These are phyloP conservation scores for Nyctibius grandis DNA, from an alignment of 2,797 vertebrate genomes.

Conservation along the genomic window DNA sequence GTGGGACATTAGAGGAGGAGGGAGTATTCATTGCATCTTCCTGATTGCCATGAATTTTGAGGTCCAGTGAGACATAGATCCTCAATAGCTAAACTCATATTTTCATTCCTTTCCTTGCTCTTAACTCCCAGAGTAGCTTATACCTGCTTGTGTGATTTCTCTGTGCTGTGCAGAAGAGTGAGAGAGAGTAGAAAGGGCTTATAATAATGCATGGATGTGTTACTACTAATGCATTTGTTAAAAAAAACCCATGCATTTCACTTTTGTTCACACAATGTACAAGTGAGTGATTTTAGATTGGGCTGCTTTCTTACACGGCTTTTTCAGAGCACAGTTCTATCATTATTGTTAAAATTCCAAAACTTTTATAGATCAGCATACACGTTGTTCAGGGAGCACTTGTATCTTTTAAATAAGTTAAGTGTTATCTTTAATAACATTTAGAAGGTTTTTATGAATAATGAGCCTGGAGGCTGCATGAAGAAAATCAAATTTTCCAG, in stretches of 20 bases:
- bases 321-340: neutral
- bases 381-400: fast-evolving
- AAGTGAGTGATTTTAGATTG: neutral
- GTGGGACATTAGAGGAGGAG: neutral
- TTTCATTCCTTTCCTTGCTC: neutral
- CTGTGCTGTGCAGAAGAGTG: neutral
- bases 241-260: neutral
- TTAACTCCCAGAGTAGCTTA: neutral
- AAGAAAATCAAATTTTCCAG: neutral
- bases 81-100: neutral
- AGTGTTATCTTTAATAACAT: neutral
- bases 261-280: neutral
- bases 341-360: neutral
- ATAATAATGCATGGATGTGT: neutral
- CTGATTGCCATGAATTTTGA: neutral
- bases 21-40: neutral
- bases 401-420: neutral
- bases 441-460: neutral
- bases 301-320: neutral
- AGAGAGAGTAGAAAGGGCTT: neutral
- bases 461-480: neutral
- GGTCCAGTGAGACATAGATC: neutral
- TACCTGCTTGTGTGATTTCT: neutral
- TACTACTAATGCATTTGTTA: neutral
- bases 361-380: neutral